Evolutionary conservation across 2,888 invertebrate species (phyloP).

Genomic region (Emmelina monodactyla): DNA sequence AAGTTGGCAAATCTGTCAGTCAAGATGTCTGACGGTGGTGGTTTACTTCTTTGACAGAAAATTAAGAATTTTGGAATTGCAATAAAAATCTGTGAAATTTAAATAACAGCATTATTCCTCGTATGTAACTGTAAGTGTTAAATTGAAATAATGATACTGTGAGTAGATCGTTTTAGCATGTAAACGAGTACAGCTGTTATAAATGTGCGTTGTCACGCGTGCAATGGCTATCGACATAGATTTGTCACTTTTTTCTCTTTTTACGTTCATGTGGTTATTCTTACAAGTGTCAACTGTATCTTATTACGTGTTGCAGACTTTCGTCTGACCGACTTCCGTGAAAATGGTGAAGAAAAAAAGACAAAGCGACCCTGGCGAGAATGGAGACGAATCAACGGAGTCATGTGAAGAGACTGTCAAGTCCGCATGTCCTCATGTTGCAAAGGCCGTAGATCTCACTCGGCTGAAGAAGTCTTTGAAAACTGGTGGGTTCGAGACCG

Average conservation of each 20-base stretch:
- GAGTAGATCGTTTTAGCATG: neutral
- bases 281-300: slow-evolving; percentile 48
- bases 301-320: slow-evolving; percentile 58
- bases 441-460: slow-evolving; percentile 71
- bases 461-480: slow-evolving; percentile 68
- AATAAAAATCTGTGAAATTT: slow-evolving; percentile 26
- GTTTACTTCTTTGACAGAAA: slow-evolving; percentile 51
- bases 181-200: slow-evolving; percentile 17
- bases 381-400: slow-evolving; percentile 73
- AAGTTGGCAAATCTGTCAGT: slow-evolving; percentile 33
- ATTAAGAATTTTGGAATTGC: slow-evolving; percentile 31
- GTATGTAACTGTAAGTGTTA: slow-evolving; percentile 52
- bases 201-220: slow-evolving; percentile 65
- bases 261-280: slow-evolving; percentile 56
- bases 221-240: slow-evolving; percentile 61
- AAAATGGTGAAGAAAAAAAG: slow-evolving; percentile 79
- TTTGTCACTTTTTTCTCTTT: slow-evolving; percentile 64
- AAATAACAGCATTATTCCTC: slow-evolving; percentile 25
- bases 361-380: slow-evolving; percentile 71
- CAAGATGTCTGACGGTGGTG: slow-evolving; percentile 54
- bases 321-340: slow-evolving; percentile 33
- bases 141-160: slow-evolving; percentile 9
- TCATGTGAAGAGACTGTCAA: slow-evolving; percentile 74
- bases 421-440: slow-evolving; percentile 73
- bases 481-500: slow-evolving; percentile 53